Base-by-base conservation (phyloP, 2,888 invertebrate species). In the Hyles lineata region DNA sequence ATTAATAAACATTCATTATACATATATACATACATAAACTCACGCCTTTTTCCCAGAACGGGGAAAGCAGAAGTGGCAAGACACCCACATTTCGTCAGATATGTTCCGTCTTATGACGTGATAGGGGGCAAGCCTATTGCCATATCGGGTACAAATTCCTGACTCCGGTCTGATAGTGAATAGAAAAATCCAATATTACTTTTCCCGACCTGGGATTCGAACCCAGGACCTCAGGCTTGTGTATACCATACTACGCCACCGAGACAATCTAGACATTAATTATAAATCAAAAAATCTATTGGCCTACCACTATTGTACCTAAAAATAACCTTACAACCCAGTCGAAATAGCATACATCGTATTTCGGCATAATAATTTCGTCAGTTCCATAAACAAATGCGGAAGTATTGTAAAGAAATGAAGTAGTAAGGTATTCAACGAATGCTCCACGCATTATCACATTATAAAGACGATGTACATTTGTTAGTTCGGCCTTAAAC, bases 401-500 rank as follows among this genome's bases (percentile, higher is more conserved):
- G 67, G 67, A 67, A 67, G 67, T 21, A 3, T 50, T 9, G 17
- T 43, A 67, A 67, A 50, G 67, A 67, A 67, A 67, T 67, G 67
- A 50, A 50, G 23, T 23, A 15, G 67, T 50, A 23, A 67, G 21
- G 21, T 63, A 43, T 43, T 15, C 2, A 17, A 15, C 35, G 67
- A 67, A 67, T 67, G 25, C 43, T n/a, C n/a, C n/a, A n/a, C 55
- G 32, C 32, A 50, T 67, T 50, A 67, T 17, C 50, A 17, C 67
- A 23, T 43, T 23, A 50, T 67, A 67, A 67, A 67, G 63, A 23
- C 23, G 50, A 23, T 67, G 43, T 23, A 67, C 67, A 50, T 67
- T 67, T 43, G 67, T 67, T 50, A 67, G 43, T 23, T 43, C 23
- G 67, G 67, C 67, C 67, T 67, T 67, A 67, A 67, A 67, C 43